These are phyloP conservation scores for Eupsittula cactorum DNA, from an alignment of 2,113 vertebrate species.

Conservation along the genomic window DNA sequence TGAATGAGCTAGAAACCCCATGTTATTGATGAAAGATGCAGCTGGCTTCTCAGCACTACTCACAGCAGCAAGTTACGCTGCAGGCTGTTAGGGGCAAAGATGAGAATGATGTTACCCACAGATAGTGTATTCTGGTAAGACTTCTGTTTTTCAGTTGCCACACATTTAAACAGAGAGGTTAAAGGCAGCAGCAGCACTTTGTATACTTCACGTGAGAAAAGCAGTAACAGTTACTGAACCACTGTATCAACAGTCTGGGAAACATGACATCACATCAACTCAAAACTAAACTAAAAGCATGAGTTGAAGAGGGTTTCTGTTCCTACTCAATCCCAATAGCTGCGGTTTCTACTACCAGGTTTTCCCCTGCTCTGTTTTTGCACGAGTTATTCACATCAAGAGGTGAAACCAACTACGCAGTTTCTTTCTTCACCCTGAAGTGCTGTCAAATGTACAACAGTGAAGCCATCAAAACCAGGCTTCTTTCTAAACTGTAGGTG, in stretches of 20 bases:
- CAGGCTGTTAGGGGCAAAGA: background rate
- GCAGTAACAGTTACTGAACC: background rate
- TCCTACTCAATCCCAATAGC: background rate
- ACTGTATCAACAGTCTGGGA: constrained; percentile 34
- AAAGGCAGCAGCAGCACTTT: background rate
- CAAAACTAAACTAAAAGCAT: constrained; percentile 51
- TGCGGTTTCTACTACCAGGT: constrained; percentile 53
- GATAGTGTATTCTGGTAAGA: constrained; percentile 25
- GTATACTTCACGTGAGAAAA: constrained; percentile 3
- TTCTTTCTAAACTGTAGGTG: constrained; percentile 1
- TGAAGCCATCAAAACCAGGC: background rate
- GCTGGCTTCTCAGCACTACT: background rate
- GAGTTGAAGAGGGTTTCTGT: constrained; percentile 29
- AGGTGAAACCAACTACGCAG: constrained; percentile 53
- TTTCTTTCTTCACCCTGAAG: constrained; percentile 33
- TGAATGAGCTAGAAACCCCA: background rate
- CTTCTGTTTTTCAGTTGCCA: constrained; percentile 18
- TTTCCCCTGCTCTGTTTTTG: constrained; percentile 58
- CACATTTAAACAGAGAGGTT: background rate
- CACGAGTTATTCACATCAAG: constrained; percentile 53
- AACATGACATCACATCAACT: constrained; percentile 30
- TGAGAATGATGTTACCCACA: background rate
- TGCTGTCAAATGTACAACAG: constrained; percentile 20
- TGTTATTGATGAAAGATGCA: background rate
- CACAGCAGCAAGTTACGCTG: background rate